Base-by-base conservation (phyloP, 2,797 vertebrate species). In the Eulemur albifrons region DNA sequence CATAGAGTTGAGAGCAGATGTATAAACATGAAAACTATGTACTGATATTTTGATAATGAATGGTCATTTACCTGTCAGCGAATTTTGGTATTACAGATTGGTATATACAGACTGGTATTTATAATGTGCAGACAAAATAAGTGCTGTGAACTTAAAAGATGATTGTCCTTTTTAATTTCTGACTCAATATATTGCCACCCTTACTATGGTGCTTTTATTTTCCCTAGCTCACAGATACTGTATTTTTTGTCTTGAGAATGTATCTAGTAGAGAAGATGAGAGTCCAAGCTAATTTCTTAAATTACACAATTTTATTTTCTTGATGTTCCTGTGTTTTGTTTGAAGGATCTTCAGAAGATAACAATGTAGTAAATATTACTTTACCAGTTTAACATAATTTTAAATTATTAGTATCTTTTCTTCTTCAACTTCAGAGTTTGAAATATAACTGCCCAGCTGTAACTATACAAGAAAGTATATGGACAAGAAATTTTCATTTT, bases 371-470 rank as follows among this genome's bases (percentile, higher is more conserved):
- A 90, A 61, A 57, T 79, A 82, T 1, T 72, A 73, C 27, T 59
- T 82, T 76, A 70, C 50, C 48, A 54, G 15, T 79, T 83, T 87
- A 35, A 76, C 59, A 45, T 77, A 85, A 82, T 92, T 92, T 94
- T 17, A 87, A 94, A 54, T 43, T 63, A n/a, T 87, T 92, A 93
- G 13, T 93, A n/a, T 75, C 13, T 80, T 67, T 90, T 88, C 32
- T 81, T 54, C 23, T 27, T 87, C 91, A 61, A n/a, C 35, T 88
- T 94, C 20, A 67, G 59, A 88, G 27, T 76, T 82, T 90, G 32
- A 85, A 77, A 87, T 85, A 77, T 52, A 92, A 93, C 20, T 67
- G 40, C 21, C 35, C 88, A 20, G 11, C 32, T 94, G 2, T 65
- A 67, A n/a, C n/a, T 73, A 69, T 30, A 59, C 38, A 80, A 75